Percentiles rank a stretch among this genome's conserved stretches.
These are phyloP conservation scores for Erebia ligea DNA, from an alignment of 2,888 invertebrate species.

Conservation along the genomic window DNA sequence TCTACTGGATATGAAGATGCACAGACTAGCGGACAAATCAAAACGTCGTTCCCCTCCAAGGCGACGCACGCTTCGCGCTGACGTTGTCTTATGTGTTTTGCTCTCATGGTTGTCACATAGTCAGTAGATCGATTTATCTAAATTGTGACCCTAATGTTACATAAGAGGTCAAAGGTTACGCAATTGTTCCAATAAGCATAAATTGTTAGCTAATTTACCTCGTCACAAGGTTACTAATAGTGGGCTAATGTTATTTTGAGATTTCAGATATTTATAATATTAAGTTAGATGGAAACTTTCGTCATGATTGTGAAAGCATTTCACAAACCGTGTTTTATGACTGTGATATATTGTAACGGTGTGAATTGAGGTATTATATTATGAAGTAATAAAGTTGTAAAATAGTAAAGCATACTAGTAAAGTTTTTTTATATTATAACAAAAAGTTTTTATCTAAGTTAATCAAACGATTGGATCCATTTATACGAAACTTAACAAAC, in stretches of 20 bases:
- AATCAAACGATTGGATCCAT: no score
- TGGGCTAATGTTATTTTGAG: slow-evolving; percentile 32
- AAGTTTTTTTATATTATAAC: no score
- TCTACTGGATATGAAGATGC: no score
- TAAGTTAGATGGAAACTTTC: slow-evolving; percentile 27
- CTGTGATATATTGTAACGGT: slow-evolving; percentile 9
- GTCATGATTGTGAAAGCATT: slow-evolving; percentile 40
- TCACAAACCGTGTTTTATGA: slow-evolving; percentile 43
- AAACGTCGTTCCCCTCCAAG: no score
- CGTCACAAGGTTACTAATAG: slow-evolving; percentile 41
- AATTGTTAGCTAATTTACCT: slow-evolving; percentile 46
- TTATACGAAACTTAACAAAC: no score
- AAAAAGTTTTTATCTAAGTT: no score
- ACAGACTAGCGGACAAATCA: no score
- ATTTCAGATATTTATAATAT: slow-evolving; percentile 33
- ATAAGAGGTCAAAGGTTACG: slow-evolving; percentile 52
- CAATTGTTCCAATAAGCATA: slow-evolving; percentile 49
- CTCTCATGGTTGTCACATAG: background rate
- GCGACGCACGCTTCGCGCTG: no score
- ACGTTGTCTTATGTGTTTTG: background rate
- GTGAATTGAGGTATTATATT: background rate
- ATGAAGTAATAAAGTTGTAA: background rate
- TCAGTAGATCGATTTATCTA: slow-evolving; percentile 1
- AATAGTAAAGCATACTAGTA: background rate
- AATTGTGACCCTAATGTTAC: slow-evolving; percentile 26